Evolutionary conservation across 2,888 invertebrate species (phyloP).

Genomic region (Chalcis sispes): DNA sequence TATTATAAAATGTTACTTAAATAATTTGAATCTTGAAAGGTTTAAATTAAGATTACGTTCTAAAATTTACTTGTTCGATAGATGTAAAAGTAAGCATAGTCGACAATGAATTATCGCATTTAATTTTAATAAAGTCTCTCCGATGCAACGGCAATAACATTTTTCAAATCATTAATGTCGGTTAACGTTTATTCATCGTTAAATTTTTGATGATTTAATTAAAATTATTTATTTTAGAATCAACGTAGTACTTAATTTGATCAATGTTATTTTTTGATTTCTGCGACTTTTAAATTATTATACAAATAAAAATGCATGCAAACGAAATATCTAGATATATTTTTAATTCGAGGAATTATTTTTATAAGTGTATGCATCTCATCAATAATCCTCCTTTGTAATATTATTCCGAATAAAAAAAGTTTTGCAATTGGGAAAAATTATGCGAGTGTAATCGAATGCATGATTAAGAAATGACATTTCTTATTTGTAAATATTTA

Average conservation of each 20-base stretch:
- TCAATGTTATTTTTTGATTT: conserved; percentile 20
- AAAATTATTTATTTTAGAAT: conserved; percentile 10
- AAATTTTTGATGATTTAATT: too few relatives aligned
- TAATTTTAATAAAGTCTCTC: too few relatives aligned
- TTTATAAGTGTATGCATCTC: conserved; percentile 2
- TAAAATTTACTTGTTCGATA: too few relatives aligned
- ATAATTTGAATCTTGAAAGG: not conserved
- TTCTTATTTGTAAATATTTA: conserved; percentile 57
- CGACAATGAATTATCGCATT: too few relatives aligned
- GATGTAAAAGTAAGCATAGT: too few relatives aligned
- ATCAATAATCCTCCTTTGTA: conserved; percentile 26
- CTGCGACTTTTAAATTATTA: not conserved
- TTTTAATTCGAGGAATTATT: conserved; percentile 9
- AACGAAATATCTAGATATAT: conserved; percentile 4
- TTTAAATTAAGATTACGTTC: not conserved
- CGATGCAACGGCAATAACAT: too few relatives aligned
- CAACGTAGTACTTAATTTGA: conserved; percentile 40
- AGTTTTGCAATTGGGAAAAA: conserved; percentile 16
- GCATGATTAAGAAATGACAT: conserved; percentile 51
- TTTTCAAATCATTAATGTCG: too few relatives aligned
- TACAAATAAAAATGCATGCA: conserved; percentile 7
- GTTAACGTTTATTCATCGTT: too few relatives aligned
- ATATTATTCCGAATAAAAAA: not conserved
- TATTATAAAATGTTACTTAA: not conserved
- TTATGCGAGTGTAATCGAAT: conserved; percentile 29